Percentiles rank a stretch among this genome's conserved stretches.
Conservation (phyloP, 2,888 invertebrate genomes). For the Rhimphoctona megacephalus region DNA sequence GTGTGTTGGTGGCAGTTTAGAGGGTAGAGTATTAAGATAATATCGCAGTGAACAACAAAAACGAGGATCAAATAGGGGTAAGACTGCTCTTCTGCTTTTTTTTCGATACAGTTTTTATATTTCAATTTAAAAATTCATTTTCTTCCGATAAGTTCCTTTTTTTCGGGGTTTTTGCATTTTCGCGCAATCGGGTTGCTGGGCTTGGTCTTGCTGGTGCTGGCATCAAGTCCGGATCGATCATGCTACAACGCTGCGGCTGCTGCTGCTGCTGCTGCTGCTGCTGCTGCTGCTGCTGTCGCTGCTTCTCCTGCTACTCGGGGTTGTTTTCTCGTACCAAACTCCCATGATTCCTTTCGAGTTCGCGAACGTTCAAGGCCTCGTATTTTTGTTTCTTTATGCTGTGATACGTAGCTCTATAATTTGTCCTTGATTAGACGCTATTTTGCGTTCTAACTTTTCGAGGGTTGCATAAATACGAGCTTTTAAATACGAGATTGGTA, state of each 20-base stretch:
- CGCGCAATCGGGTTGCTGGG: conserved; percentile 58
- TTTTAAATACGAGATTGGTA: background rate
- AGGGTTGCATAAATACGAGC: background rate
- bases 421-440: background rate
- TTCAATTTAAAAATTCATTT: too few species aligned
- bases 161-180: conserved; percentile 19
- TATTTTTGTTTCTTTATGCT: conserved; percentile 18
- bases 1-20: conserved; percentile 21
- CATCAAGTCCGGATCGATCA: conserved; percentile 67
- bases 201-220: conserved; percentile 59
- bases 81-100: conserved; percentile 10
- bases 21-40: conserved; percentile 13
- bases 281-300: background rate
- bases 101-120: background rate
- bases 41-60: conserved; percentile 29
- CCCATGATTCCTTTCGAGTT: conserved; percentile 57
- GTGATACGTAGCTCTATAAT: background rate
- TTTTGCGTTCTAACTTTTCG: background rate
- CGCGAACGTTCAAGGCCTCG: conserved; percentile 68
- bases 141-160: background rate
- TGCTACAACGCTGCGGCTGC: conserved; percentile 50
- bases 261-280: conserved; percentile 27
- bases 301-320: conserved; percentile 34
- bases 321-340: conserved; percentile 65
- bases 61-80: conserved; percentile 11